Evolutionary conservation across 2,888 invertebrate species (phyloP).

Genomic region (Habroteleia sp.): DNA sequence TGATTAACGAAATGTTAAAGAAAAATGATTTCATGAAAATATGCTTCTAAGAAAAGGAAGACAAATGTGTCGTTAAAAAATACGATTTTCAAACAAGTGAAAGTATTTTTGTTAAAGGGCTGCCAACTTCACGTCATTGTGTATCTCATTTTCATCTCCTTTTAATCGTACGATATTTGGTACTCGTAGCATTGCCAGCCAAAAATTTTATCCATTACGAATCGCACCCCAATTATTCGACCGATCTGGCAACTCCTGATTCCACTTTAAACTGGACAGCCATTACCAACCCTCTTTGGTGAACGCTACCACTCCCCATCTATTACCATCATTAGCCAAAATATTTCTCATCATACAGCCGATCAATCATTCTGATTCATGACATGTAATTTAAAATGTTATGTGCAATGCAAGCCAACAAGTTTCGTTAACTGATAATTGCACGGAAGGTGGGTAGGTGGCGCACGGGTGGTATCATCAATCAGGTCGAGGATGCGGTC

Average conservation of each 20-base stretch:
- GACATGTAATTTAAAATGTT: constrained; percentile 33
- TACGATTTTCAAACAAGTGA: too few relatives aligned
- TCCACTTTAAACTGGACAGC: constrained; percentile 4
- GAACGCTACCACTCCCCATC: neutral
- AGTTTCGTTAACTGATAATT: constrained; percentile 50
- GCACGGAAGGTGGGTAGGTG: constrained; percentile 21
- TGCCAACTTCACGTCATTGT: too few relatives aligned
- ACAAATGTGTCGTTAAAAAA: too few relatives aligned
- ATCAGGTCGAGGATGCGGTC: constrained; percentile 56
- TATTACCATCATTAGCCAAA: constrained; percentile 26
- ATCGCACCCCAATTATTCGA: constrained; percentile 3
- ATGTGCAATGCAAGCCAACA: constrained; percentile 19
- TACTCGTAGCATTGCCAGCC: neutral
- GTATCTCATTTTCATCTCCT: too few relatives aligned
- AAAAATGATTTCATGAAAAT: too few relatives aligned
- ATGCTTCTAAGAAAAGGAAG: too few relatives aligned
- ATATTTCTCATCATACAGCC: constrained; percentile 24
- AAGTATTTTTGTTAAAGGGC: too few relatives aligned
- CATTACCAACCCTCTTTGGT: constrained; percentile 2
- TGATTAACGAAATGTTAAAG: too few relatives aligned
- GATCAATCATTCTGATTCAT: constrained; percentile 30
- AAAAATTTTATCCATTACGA: neutral
- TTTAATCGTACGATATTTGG: too few relatives aligned
- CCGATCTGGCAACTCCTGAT: neutral
- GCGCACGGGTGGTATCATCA: constrained; percentile 41